These are phyloP conservation scores for Lepidochitona cinerea DNA, from an alignment of 2,888 invertebrate genomes.

Conservation along the genomic window DNA sequence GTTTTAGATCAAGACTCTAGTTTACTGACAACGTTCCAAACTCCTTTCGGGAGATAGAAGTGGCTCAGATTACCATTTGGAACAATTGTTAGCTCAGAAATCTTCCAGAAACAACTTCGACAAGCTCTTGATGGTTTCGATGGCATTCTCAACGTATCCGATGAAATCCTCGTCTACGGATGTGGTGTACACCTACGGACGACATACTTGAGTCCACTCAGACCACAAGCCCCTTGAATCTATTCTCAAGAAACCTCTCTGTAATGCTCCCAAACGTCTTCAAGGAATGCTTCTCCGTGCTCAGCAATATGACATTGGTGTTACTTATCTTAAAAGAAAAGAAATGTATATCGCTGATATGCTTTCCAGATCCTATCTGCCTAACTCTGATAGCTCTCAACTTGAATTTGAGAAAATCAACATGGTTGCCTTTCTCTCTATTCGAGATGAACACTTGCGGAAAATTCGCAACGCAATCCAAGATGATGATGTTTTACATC, in stretches of 20 bases:
- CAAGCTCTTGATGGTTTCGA: conserved; percentile 22
- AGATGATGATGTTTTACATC: too few species aligned
- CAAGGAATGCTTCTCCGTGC: neutral
- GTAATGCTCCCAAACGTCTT: neutral
- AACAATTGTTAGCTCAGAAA: conserved; percentile 18
- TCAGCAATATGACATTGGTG: neutral
- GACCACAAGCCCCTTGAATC: neutral
- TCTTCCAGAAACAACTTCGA: conserved; percentile 24
- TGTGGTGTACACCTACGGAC: neutral
- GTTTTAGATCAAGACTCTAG: conserved; percentile 12
- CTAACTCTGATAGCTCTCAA: neutral
- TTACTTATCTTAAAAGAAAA: conserved; percentile 13
- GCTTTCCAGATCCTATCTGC: conserved; percentile 26
- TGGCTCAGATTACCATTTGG: conserved; percentile 29
- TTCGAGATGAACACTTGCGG: too few species aligned
- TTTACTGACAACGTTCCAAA: conserved; percentile 28
- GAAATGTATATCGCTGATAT: conserved; percentile 29
- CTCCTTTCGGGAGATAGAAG: conserved; percentile 21
- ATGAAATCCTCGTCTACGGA: conserved; percentile 27
- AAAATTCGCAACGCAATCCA: too few species aligned
- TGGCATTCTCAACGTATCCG: conserved; percentile 26
- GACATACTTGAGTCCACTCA: neutral
- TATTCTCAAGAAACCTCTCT: neutral
- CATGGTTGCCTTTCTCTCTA: too few species aligned
- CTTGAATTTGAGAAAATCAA: conserved; percentile 9